Conservation (phyloP, 2,888 invertebrate species). For the Scaptomyza cyrtandrae region DNA sequence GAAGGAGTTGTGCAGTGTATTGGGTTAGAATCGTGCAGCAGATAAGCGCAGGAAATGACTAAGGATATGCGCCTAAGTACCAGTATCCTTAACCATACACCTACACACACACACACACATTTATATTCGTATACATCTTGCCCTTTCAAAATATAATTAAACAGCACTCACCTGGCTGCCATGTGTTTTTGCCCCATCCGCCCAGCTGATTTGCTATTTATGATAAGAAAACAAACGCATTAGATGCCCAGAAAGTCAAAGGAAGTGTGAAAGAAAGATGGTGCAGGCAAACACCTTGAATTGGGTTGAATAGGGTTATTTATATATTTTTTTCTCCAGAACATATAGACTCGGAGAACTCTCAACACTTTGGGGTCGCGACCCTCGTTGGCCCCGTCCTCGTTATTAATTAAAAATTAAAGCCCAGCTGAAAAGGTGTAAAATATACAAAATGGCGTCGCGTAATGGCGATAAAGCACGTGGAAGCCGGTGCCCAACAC, state of each 20-base stretch:
- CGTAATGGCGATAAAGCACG: constrained; percentile 79
- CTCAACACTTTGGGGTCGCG: constrained; percentile 49
- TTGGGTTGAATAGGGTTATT: constrained; percentile 17
- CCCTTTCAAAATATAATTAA: constrained; percentile 80
- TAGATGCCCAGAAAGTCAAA: constrained; percentile 48
- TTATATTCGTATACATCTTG: not conserved
- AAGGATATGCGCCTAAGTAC: constrained; percentile 79
- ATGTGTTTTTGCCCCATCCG: constrained; percentile 55
- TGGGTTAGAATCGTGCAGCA: constrained; percentile 33
- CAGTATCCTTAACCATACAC: constrained; percentile 62
- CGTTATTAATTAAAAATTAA: constrained; percentile 81
- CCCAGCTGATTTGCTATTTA: constrained; percentile 76
- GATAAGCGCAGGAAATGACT: constrained; percentile 81
- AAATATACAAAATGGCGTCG: constrained; percentile 78
- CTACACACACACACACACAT: constrained; percentile 12
- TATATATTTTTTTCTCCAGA: not conserved
- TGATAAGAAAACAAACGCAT: constrained; percentile 81
- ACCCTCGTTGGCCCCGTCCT: constrained; percentile 64
- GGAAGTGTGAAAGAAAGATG: constrained; percentile 1
- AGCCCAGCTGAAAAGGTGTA: constrained; percentile 75
- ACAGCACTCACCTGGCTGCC: constrained; percentile 76
- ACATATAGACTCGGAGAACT: not conserved
- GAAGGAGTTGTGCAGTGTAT: not conserved
- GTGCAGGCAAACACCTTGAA: not conserved
- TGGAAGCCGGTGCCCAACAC: constrained; percentile 48